Evolutionary conservation across 2,797 vertebrate genomes (phyloP).

Genomic region (Takifugu ocellatus): DNA sequence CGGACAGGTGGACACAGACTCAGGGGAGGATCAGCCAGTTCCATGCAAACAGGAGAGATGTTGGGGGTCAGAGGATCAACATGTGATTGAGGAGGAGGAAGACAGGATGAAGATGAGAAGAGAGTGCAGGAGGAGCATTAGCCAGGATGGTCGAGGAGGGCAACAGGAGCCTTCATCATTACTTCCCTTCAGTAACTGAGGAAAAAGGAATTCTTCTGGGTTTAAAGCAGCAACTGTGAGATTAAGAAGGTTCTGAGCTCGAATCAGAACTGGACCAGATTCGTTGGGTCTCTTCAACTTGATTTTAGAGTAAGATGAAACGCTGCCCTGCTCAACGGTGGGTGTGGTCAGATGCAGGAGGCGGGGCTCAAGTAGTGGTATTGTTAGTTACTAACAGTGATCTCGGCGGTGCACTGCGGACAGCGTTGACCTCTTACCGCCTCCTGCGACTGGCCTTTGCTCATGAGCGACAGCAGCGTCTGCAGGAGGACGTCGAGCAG

Average conservation of each 20-base stretch:
- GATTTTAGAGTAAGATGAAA: neutral
- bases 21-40: too few relatives aligned
- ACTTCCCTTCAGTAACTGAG: too few relatives aligned
- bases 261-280: too few relatives aligned
- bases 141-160: neutral
- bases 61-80: too few relatives aligned
- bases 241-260: too few relatives aligned
- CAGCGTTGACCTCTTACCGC: constrained; percentile 99
- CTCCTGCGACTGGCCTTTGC: constrained; percentile 98
- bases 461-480: constrained; percentile 95
- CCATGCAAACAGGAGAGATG: too few relatives aligned
- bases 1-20: too few relatives aligned
- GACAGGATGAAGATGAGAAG: neutral
- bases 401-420: constrained; percentile 97
- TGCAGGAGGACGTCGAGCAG: constrained; percentile 97
- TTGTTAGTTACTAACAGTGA: constrained; percentile 98
- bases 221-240: too few relatives aligned
- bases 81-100: neutral
- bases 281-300: too few relatives aligned
- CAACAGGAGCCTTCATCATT: neutral
- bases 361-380: constrained; percentile 74
- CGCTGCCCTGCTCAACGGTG: constrained; percentile 26
- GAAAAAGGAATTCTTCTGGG: too few relatives aligned
- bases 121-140: neutral
- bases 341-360: neutral